These are phyloP conservation scores for Lasiurus borealis DNA, from an alignment of 2,113 vertebrate genomes.

Conservation along the genomic window DNA sequence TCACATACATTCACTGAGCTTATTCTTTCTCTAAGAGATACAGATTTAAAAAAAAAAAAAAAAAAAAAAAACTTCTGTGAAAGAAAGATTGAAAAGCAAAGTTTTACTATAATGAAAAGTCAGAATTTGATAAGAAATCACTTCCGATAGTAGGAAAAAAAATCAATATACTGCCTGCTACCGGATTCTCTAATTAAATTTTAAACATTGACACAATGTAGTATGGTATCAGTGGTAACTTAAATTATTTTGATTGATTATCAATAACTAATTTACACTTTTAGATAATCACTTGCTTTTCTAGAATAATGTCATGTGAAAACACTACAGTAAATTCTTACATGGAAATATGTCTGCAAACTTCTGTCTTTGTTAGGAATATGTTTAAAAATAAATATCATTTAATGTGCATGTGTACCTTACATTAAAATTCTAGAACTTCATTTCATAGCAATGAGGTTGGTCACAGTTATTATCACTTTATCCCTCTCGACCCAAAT, in stretches of 20 bases:
- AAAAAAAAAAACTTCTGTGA: too few species aligned
- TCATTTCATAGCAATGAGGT: not conserved
- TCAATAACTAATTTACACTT: not conserved
- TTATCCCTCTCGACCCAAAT: not conserved
- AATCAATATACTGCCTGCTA: not conserved
- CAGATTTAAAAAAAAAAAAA: not conserved
- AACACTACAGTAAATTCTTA: not conserved
- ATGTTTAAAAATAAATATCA: not conserved
- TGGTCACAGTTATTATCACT: not conserved
- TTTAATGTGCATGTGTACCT: not conserved
- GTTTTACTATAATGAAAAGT: not conserved
- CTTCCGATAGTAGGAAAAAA: not conserved
- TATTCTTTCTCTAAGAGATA: not conserved
- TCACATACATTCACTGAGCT: not conserved
- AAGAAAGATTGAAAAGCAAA: not conserved
- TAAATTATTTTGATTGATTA: conserved; percentile 24
- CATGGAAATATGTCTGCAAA: not conserved
- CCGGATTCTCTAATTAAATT: not conserved
- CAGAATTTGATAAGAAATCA: not conserved
- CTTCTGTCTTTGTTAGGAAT: not conserved
- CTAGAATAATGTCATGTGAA: not conserved
- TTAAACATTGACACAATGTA: not conserved
- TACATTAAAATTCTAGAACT: not conserved
- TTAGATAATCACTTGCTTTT: not conserved
- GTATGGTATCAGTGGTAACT: not conserved